Evolutionary conservation across 2,113 vertebrate genomes (phyloP).

Genomic region (Myrmecophaga tridactyla): DNA sequence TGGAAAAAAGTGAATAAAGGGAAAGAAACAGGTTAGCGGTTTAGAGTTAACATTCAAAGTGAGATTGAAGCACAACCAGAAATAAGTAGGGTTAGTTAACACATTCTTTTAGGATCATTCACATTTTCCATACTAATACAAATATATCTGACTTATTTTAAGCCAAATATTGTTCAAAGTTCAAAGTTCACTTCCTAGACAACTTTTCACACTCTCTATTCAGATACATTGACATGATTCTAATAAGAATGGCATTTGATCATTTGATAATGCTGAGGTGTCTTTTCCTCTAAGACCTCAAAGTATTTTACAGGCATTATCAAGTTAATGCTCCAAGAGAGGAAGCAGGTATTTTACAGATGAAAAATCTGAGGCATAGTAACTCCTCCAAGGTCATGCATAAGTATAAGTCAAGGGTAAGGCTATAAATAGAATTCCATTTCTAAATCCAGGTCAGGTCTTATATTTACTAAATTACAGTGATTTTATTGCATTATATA

Average conservation of each 20-base stretch:
- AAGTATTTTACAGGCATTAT: conserved; percentile 39
- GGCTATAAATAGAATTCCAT: conserved; percentile 42
- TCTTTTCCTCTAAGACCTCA: conserved; percentile 45
- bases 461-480: neutral
- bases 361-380: conserved; percentile 77
- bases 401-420: neutral
- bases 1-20: conserved; percentile 89
- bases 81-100: conserved; percentile 86
- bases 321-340: conserved; percentile 42
- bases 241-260: conserved; percentile 24
- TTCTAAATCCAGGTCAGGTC: conserved; percentile 52
- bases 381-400: conserved; percentile 64
- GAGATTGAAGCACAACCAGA: conserved; percentile 88
- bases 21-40: conserved; percentile 91
- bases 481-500: neutral
- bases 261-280: neutral
- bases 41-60: conserved; percentile 91
- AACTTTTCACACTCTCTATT: conserved; percentile 30
- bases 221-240: neutral
- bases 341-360: conserved; percentile 74
- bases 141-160: conserved; percentile 51
- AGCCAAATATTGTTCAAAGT: conserved; percentile 52
- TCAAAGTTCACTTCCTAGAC: conserved; percentile 14
- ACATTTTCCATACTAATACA: conserved; percentile 73
- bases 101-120: conserved; percentile 82